These are phyloP conservation scores for Australoheros facetus DNA, from an alignment of 2,797 vertebrate genomes.

Conservation along the genomic window DNA sequence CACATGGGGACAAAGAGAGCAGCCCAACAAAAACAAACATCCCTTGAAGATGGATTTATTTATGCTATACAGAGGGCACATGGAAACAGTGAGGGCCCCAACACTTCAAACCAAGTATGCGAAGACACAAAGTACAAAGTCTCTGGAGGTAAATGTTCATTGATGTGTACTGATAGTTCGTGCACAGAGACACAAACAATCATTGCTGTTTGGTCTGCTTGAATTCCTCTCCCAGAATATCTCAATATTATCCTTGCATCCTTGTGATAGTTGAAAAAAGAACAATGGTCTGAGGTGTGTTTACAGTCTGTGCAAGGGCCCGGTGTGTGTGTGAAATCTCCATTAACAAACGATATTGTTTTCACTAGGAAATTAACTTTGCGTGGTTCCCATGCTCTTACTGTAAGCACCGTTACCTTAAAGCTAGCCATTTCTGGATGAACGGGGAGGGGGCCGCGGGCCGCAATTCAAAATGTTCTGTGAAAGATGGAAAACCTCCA, in stretches of 20 bases:
- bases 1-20: slow-evolving; percentile 44
- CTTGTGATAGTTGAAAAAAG: slow-evolving; percentile 34
- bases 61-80: slow-evolving; percentile 53
- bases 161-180: slow-evolving; percentile 74
- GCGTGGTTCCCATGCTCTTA: slow-evolving; percentile 44
- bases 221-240: slow-evolving; percentile 68
- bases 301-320: slow-evolving; percentile 57
- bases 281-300: slow-evolving; percentile 70
- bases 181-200: slow-evolving; percentile 67
- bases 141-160: slow-evolving; percentile 34
- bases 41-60: slow-evolving; percentile 60
- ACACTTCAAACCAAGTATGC: slow-evolving; percentile 56
- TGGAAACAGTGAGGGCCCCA: slow-evolving; percentile 23
- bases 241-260: slow-evolving; percentile 37
- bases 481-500: not conserved
- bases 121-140: slow-evolving; percentile 44
- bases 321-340: slow-evolving; percentile 57
- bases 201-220: slow-evolving; percentile 70
- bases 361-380: slow-evolving; percentile 24
- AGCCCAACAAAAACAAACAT: slow-evolving; percentile 62
- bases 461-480: not conserved
- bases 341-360: slow-evolving; percentile 58
- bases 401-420: not conserved
- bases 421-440: slow-evolving; percentile 9
- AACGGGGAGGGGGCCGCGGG: not conserved